Evolutionary conservation across 2,888 invertebrate genomes (phyloP).

Genomic region (Pseudolycoriella hygida): DNA sequence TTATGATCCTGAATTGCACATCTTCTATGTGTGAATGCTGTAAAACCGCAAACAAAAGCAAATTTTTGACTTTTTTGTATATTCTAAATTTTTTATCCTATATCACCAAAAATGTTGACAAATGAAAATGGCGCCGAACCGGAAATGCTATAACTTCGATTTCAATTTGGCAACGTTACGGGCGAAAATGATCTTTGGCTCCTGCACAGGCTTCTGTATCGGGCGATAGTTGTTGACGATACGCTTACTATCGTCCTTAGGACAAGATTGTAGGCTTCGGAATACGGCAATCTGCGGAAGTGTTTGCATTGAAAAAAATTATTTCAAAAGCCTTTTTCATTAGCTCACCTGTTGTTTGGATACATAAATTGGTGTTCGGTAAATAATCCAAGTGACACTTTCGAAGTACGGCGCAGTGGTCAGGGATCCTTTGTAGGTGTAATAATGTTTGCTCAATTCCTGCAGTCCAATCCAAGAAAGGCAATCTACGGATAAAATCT

Average conservation of each 20-base stretch:
- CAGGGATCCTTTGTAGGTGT: constrained; percentile 52
- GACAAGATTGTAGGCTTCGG: constrained; percentile 27
- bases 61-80: too few species aligned
- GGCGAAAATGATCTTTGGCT: constrained; percentile 27
- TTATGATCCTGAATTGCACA: too few species aligned
- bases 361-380: constrained; percentile 47
- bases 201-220: constrained; percentile 25
- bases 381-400: constrained; percentile 58
- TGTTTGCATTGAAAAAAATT: constrained; percentile 5
- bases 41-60: too few species aligned
- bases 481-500: constrained; percentile 31
- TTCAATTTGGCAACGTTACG: constrained; percentile 25
- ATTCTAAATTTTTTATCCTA: too few species aligned
- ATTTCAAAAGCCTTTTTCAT: background rate
- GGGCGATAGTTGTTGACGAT: constrained; percentile 28
- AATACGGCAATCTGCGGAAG: constrained; percentile 23
- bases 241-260: constrained; percentile 27
- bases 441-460: constrained; percentile 49
- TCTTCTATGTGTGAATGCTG: too few species aligned
- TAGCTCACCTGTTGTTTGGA: constrained; percentile 41
- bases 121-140: too few species aligned
- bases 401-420: constrained; percentile 56
- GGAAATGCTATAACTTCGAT: constrained; percentile 23
- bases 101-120: too few species aligned
- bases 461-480: constrained; percentile 49